A percentile compares a stretch with the other conserved stretches of the same genome.
Evolutionary conservation across 1,140 invertebrate genomes (phyloP).

Genomic region (Cydia strobilella): DNA sequence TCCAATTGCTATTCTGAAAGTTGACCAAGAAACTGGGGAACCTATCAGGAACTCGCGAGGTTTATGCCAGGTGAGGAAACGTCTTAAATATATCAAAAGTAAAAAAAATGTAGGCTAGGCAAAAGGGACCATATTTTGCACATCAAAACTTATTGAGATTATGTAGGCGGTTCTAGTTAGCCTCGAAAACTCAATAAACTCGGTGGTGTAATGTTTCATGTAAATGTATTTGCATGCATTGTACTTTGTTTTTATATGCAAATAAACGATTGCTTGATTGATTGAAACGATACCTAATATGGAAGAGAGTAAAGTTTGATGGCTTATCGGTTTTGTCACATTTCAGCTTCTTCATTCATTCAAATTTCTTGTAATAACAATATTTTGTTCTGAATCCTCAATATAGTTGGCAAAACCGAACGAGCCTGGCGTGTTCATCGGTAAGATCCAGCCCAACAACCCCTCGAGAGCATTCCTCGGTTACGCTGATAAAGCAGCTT

Average conservation of each 20-base stretch:
- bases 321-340: too few species aligned
- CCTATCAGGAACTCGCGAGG: constrained; percentile 90
- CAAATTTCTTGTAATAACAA: neutral
- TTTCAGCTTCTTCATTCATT: neutral
- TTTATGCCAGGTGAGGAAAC: constrained; percentile 86
- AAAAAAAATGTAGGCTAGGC: too few species aligned
- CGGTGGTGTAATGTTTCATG: too few species aligned
- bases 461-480: constrained; percentile 91
- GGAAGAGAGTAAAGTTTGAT: too few species aligned
- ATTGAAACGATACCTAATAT: neutral
- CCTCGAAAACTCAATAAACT: neutral
- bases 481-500: constrained; percentile 96
- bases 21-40: constrained; percentile 91
- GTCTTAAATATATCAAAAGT: too few species aligned
- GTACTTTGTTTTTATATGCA: too few species aligned
- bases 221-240: too few species aligned
- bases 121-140: too few species aligned
- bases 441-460: constrained; percentile 95
- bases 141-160: neutral
- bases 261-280: too few species aligned
- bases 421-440: constrained; percentile 98
- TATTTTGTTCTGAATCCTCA: constrained; percentile 36
- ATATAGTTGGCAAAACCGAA: constrained; percentile 79
- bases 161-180: neutral
- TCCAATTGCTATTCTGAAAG: constrained; percentile 94